These are phyloP conservation scores for Ophiothrix spiculata DNA, from an alignment of 35 echinoderm and acorn worm species.

Conservation along the genomic window DNA sequence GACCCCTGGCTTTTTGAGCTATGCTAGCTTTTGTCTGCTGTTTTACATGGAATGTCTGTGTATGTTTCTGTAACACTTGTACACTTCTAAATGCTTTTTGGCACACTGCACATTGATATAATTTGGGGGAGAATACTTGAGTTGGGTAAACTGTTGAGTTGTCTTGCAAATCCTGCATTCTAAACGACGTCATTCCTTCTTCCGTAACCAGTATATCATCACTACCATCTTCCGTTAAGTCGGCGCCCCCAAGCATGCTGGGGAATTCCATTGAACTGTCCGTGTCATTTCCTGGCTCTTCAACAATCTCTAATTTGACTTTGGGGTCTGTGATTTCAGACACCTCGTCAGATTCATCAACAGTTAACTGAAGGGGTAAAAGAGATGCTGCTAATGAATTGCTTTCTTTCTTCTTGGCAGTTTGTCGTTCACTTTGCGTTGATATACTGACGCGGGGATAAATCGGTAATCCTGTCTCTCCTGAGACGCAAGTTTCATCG, in stretches of 20 bases:
- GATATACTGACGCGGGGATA: background rate
- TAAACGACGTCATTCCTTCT: background rate
- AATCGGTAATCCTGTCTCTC: background rate
- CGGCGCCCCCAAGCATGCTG: background rate
- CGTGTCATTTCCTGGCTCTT: background rate
- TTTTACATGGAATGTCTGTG: background rate
- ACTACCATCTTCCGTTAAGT: background rate
- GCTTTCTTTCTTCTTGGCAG: background rate
- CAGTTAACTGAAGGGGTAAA: background rate
- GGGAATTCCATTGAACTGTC: background rate
- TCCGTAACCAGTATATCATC: background rate
- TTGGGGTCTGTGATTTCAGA: background rate
- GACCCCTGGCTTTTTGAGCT: background rate
- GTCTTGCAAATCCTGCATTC: background rate
- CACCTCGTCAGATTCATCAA: background rate
- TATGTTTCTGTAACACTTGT: conserved; percentile 1
- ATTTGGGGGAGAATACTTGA: background rate
- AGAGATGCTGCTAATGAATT: background rate
- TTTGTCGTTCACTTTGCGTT: background rate
- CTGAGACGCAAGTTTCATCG: background rate
- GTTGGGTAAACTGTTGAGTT: background rate
- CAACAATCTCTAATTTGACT: background rate
- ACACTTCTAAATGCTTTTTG: background rate
- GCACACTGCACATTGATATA: background rate
- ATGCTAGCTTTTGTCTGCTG: background rate